These are phyloP conservation scores for Schizopygopsis malacanthus DNA, from an alignment of 2,797 vertebrate species.

Conservation along the genomic window DNA sequence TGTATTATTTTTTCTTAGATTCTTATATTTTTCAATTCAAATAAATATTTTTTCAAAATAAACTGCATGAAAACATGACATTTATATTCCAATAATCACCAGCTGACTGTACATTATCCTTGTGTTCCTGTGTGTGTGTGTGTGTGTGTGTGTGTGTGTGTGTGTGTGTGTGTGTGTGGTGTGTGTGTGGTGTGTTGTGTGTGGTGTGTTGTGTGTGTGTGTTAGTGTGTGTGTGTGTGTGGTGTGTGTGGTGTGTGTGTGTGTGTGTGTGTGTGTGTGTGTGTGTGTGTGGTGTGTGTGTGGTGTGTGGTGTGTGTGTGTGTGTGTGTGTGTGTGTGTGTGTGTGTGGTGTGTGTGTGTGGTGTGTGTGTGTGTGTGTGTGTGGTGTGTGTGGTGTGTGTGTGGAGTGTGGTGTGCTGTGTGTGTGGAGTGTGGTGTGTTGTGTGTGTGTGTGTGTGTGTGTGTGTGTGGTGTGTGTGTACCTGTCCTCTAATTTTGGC, in stretches of 20 bases:
- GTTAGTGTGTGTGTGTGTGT: conserved; percentile 1
- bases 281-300: neutral
- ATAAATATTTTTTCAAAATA: neutral
- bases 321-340: neutral
- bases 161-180: conserved; percentile 1
- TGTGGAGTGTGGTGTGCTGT: neutral
- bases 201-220: too few relatives aligned
- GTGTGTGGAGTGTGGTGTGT: neutral
- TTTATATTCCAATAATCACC: neutral
- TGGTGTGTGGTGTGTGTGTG: conserved; percentile 4
- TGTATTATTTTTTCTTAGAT: neutral
- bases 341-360: neutral
- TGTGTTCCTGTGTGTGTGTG: neutral
- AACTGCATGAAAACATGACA: too few relatives aligned
- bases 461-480: conserved; percentile 19
- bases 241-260: neutral
- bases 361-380: conserved; percentile 1
- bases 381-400: conserved; percentile 3
- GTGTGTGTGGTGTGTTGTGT: conserved; percentile 5
- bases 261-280: conserved; percentile 1
- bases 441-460: neutral
- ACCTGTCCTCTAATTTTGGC: conserved; percentile 94
- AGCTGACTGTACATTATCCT: neutral
- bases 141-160: conserved; percentile 7
- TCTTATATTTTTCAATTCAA: neutral